Percentiles rank a stretch among this genome's conserved stretches.
These are phyloP conservation scores for Caerostris darwini DNA, from an alignment of 1,140 invertebrate genomes.

Conservation along the genomic window DNA sequence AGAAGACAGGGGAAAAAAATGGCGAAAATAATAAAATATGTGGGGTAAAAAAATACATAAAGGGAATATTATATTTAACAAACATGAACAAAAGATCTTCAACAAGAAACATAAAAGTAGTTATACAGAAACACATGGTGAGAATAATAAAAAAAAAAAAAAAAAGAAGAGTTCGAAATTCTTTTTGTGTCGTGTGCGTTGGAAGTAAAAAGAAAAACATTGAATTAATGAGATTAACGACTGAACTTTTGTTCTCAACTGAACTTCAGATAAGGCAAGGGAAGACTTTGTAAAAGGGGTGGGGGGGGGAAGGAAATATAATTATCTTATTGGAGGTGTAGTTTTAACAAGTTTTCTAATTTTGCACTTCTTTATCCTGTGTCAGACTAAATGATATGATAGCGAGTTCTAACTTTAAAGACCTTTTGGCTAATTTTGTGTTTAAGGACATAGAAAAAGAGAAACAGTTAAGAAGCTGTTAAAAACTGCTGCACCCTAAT, in stretches of 20 bases:
- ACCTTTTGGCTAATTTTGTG: not conserved
- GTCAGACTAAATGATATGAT: not conserved
- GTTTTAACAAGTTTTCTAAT: slow-evolving; percentile 40
- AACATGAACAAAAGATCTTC: not conserved
- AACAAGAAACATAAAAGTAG: not conserved
- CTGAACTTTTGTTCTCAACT: slow-evolving; percentile 14
- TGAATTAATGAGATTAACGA: slow-evolving; percentile 56
- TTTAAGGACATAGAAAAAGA: not conserved
- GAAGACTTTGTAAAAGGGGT: not conserved
- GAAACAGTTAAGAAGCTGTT: not conserved
- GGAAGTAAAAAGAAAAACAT: slow-evolving; percentile 19
- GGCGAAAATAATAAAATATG: not conserved
- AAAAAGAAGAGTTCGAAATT: not conserved
- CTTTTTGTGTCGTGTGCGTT: not conserved
- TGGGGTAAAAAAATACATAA: not conserved
- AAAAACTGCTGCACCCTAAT: not conserved
- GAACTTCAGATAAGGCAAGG: not conserved
- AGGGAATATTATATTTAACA: not conserved
- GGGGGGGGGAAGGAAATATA: not conserved
- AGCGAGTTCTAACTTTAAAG: not conserved
- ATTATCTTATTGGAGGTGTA: not conserved
- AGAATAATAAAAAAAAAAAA: not conserved
- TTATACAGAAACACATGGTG: not conserved
- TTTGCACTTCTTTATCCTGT: not conserved
- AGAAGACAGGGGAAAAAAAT: not conserved